phyloP scores from a whole-genome alignment of 2,797 vertebrate genomes.

The Aphelocoma californica region DNA sequence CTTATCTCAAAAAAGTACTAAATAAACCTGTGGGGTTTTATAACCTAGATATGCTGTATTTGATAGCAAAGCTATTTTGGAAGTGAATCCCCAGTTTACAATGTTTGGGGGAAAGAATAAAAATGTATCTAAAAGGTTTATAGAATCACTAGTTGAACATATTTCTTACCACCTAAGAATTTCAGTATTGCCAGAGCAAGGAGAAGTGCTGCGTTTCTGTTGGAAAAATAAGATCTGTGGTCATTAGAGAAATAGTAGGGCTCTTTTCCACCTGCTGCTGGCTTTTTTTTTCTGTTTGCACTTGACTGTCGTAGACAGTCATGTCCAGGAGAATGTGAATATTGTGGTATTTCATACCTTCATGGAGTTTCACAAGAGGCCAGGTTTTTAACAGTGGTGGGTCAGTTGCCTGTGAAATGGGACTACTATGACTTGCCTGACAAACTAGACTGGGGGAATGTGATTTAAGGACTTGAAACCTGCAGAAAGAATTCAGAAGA shows the following conservation, averaged over 20 bases:
- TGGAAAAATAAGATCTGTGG: not conserved
- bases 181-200: not conserved
- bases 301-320: not conserved
- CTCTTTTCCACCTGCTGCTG: not conserved
- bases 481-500: not conserved
- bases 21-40: not conserved
- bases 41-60: not conserved
- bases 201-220: not conserved
- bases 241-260: not conserved
- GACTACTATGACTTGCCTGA: not conserved
- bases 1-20: not conserved
- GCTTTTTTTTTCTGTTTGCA: not conserved
- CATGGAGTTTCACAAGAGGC: not conserved
- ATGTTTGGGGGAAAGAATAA: not conserved
- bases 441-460: rapidly evolving
- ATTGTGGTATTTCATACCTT: not conserved
- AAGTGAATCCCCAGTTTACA: not conserved
- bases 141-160: not conserved
- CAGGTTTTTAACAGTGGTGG: not conserved
- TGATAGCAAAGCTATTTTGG: not conserved
- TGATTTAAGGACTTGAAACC: not conserved
- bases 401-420: not conserved
- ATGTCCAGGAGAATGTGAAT: not conserved
- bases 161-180: not conserved
- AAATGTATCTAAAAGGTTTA: not conserved